A percentile compares a stretch with the other conserved stretches of the same genome.
These are phyloP conservation scores for Macquaria ambigua DNA, from an alignment of 2,113 vertebrate species.

Conservation along the genomic window DNA sequence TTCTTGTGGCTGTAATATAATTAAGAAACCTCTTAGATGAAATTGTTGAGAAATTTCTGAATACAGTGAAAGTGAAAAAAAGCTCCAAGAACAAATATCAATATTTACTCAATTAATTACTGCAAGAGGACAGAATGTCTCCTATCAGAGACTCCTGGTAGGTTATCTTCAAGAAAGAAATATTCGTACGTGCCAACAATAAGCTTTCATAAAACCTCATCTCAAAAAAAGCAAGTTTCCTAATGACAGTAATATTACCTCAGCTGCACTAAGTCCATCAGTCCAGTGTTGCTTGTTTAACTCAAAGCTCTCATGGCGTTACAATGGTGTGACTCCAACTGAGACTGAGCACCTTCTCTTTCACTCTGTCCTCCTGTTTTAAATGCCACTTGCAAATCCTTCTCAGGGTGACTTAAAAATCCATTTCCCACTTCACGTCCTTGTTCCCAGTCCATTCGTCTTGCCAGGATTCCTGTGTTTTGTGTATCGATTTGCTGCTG, in stretches of 20 bases:
- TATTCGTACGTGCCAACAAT: background rate
- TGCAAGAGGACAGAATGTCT: constrained; percentile 24
- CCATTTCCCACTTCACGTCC: constrained; percentile 78
- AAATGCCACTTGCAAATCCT: constrained; percentile 77
- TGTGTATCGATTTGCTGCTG: constrained; percentile 78
- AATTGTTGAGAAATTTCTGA: constrained; percentile 36
- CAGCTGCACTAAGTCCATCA: no score
- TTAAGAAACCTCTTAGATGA: constrained; percentile 33
- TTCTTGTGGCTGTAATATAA: constrained; percentile 28
- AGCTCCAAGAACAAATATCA: constrained; percentile 40
- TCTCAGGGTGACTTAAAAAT: constrained; percentile 77
- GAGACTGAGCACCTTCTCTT: constrained; percentile 33
- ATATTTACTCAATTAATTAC: constrained; percentile 61
- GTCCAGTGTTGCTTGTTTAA: background rate
- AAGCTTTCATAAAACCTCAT: background rate
- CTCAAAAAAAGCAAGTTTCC: background rate
- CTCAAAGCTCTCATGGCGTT: background rate
- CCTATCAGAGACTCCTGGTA: constrained; percentile 36
- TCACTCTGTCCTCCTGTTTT: constrained; percentile 54
- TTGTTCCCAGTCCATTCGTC: constrained; percentile 73
- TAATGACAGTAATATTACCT: background rate
- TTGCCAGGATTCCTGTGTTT: constrained; percentile 76
- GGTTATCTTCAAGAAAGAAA: constrained; percentile 21
- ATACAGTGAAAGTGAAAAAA: constrained; percentile 21
- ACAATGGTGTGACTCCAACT: constrained; percentile 4